phyloP scores from a whole-genome alignment of 2,113 vertebrate genomes.

The Muscicapa adusta region DNA sequence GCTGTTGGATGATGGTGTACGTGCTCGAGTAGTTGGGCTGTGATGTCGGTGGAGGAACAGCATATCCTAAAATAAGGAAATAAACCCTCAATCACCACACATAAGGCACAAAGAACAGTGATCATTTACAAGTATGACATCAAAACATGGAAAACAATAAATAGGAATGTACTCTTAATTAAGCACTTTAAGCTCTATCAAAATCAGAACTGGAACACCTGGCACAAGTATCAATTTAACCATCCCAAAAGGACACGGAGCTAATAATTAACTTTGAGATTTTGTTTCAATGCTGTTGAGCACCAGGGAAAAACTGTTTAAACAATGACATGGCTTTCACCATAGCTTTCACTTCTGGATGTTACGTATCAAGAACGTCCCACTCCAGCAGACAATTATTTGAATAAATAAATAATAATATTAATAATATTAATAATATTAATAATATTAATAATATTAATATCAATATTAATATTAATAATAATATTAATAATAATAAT shows the following conservation, averaged over 20 bases:
- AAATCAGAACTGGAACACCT: neutral
- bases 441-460: no score
- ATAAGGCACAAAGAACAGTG: neutral
- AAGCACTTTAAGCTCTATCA: neutral
- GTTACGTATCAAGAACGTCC: accelerated
- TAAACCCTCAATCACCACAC: neutral
- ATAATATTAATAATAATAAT: no score
- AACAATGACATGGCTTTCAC: neutral
- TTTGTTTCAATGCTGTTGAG: neutral
- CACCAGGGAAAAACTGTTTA: neutral
- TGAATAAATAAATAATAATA: no score
- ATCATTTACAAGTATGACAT: neutral
- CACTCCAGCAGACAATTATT: neutral
- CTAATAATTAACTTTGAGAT: slow-evolving; percentile 49
- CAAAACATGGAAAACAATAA: neutral
- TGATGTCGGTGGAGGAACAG: slow-evolving; percentile 69
- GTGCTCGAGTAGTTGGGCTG: slow-evolving; percentile 77
- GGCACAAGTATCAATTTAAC: neutral
- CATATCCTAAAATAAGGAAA: slow-evolving; percentile 63
- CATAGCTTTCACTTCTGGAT: neutral
- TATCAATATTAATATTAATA: no score
- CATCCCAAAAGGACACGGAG: neutral
- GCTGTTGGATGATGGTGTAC: slow-evolving; percentile 86
- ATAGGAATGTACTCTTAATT: neutral
- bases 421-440: no score